Conservation (phyloP, 1,140 invertebrate genomes). For the Macrobrachium nipponense region DNA sequence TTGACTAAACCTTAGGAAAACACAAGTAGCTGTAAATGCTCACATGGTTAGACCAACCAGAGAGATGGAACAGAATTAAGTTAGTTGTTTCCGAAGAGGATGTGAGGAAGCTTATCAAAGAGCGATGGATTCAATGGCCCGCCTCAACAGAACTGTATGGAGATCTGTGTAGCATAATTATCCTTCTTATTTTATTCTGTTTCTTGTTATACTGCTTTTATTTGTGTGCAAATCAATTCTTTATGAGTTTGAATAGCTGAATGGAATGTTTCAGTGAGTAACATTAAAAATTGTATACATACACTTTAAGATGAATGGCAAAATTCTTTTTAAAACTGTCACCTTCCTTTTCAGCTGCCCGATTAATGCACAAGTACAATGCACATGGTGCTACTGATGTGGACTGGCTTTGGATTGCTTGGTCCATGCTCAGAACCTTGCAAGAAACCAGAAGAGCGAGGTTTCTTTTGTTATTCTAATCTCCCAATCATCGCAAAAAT, state of each 20-base stretch:
- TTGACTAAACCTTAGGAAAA: conserved; percentile 96
- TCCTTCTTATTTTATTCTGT: background rate
- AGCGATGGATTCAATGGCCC: conserved; percentile 97
- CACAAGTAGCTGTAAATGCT: conserved; percentile 96
- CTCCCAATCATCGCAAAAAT: conserved; percentile 97
- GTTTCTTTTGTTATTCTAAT: conserved; percentile 97
- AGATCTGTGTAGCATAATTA: background rate
- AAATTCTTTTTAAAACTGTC: background rate
- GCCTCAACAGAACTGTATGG: conserved; percentile 86
- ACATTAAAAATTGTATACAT: background rate
- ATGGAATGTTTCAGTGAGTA: too few species aligned
- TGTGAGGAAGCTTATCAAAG: conserved; percentile 93
- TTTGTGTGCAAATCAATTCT: conserved; percentile 6
- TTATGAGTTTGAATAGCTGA: too few species aligned
- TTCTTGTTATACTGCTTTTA: background rate
- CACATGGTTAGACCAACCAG: conserved; percentile 96
- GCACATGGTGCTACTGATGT: conserved; percentile 98
- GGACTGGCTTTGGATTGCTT: conserved; percentile 94
- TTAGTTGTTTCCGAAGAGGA: conserved; percentile 95
- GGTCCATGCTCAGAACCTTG: conserved; percentile 97
- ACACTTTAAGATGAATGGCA: background rate
- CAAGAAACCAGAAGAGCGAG: conserved; percentile 96
- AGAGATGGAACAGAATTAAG: conserved; percentile 96
- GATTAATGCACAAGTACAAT: conserved; percentile 98
- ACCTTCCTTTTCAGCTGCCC: conserved; percentile 76